phyloP scores from a whole-genome alignment of 2,113 vertebrate genomes.

The Lepus americanus region DNA sequence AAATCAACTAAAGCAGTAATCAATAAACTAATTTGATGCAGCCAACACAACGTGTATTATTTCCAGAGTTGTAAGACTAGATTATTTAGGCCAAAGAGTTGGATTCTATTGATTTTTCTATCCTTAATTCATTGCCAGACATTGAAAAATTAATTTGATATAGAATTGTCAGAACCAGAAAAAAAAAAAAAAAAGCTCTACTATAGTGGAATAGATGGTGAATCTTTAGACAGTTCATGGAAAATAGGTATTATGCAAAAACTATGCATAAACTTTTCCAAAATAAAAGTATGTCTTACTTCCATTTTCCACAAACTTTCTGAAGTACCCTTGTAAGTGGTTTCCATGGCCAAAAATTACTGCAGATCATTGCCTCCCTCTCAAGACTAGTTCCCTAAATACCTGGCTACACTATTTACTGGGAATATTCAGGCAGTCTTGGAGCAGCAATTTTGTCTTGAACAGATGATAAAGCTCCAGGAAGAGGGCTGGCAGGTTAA shows the following conservation, averaged over 20 bases:
- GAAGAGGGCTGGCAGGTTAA: conserved; percentile 40
- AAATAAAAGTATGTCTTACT: too few relatives aligned
- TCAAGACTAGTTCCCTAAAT: background rate
- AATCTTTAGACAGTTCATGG: too few relatives aligned
- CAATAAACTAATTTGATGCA: conserved; percentile 60
- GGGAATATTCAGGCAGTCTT: background rate
- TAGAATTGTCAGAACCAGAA: background rate
- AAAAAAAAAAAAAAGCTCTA: background rate
- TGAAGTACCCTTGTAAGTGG: background rate
- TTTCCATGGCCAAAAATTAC: background rate
- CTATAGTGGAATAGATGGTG: background rate
- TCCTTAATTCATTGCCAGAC: conserved; percentile 14
- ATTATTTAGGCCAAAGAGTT: conserved; percentile 57
- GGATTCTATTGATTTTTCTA: conserved; percentile 61
- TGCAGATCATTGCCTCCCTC: background rate
- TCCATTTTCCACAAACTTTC: too few relatives aligned
- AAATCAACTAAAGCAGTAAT: conserved; percentile 30
- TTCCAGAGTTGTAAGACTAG: conserved; percentile 24
- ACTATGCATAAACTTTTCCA: too few relatives aligned
- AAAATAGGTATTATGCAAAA: too few relatives aligned
- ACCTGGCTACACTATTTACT: background rate
- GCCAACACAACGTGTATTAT: conserved; percentile 21
- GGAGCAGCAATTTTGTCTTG: background rate
- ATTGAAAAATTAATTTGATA: conserved; percentile 33
- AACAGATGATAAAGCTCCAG: background rate